These are phyloP conservation scores for Plagodis dolabraria DNA, from an alignment of 2,888 invertebrate genomes.

Conservation along the genomic window DNA sequence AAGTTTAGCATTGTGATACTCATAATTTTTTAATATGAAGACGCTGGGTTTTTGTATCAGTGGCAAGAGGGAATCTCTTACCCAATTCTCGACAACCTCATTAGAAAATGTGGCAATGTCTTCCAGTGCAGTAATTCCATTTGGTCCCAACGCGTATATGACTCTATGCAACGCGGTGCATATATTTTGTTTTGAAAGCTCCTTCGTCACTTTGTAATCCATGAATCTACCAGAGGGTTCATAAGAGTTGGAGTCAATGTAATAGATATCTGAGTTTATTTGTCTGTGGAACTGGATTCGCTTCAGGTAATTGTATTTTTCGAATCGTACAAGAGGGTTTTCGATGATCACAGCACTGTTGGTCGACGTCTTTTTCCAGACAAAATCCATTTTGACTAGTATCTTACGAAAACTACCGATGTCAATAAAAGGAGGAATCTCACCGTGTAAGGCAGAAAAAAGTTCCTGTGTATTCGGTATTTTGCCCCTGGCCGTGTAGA, in stretches of 20 bases:
- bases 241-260: constrained; percentile 42
- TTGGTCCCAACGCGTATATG: constrained; percentile 40
- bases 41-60: constrained; percentile 37
- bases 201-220: constrained; percentile 14
- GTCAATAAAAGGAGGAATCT: constrained; percentile 45
- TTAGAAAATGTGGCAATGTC: constrained; percentile 25
- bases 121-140: constrained; percentile 25
- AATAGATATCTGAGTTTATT: constrained; percentile 35
- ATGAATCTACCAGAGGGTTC: constrained; percentile 17
- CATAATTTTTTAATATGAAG: constrained; percentile 36
- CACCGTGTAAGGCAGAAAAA: constrained; percentile 33
- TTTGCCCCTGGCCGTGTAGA: constrained; percentile 32
- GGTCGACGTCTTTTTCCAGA: constrained; percentile 43
- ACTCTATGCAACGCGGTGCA: constrained; percentile 23
- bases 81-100: constrained; percentile 39
- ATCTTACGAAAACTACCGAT: constrained; percentile 47
- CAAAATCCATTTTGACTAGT: constrained; percentile 49
- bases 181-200: not conserved
- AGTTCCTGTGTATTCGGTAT: constrained; percentile 47
- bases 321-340: constrained; percentile 47
- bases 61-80: constrained; percentile 34
- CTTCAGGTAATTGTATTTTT: constrained; percentile 52
- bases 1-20: constrained; percentile 32
- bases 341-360: constrained; percentile 48
- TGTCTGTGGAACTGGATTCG: constrained; percentile 34